Evolutionary conservation across 2,113 vertebrate species (phyloP).

Genomic region (Cebidichthys violaceus): DNA sequence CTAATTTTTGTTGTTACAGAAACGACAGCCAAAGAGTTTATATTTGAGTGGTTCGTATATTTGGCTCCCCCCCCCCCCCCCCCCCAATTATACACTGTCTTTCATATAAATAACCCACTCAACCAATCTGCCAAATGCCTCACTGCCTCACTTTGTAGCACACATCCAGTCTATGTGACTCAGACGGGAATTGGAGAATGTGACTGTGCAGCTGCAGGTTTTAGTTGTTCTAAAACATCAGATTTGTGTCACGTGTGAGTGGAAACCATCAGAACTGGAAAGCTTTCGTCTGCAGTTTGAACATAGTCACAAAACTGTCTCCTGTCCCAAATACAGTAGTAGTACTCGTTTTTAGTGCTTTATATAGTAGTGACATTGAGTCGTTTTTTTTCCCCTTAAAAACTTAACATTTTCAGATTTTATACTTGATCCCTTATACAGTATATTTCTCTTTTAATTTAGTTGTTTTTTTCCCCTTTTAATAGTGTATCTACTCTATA

Average conservation of each 20-base stretch:
- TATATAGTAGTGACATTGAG: not conserved
- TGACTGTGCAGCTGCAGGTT: not conserved
- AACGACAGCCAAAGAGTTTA: not conserved
- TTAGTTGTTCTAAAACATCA: not conserved
- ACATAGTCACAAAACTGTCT: not conserved
- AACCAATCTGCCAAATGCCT: not conserved
- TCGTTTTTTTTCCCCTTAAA: not conserved
- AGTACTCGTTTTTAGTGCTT: not conserved
- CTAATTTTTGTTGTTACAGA: not conserved
- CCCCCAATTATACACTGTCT: not conserved
- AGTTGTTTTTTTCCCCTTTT: not conserved
- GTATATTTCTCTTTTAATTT: not conserved
- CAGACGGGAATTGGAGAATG: not conserved
- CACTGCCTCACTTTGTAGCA: not conserved
- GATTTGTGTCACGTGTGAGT: not conserved
- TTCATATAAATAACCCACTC: not conserved
- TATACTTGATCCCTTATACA: not conserved
- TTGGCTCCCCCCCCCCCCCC: too few relatives aligned
- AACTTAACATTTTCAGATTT: not conserved
- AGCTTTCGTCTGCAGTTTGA: constrained; percentile 48
- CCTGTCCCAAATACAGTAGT: not conserved
- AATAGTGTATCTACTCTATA: not conserved
- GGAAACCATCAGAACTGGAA: constrained; percentile 3
- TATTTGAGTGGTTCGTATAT: not conserved
- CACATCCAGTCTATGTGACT: not conserved